Evolutionary conservation across 2,113 vertebrate genomes (phyloP).

Genomic region (Morone saxatilis): DNA sequence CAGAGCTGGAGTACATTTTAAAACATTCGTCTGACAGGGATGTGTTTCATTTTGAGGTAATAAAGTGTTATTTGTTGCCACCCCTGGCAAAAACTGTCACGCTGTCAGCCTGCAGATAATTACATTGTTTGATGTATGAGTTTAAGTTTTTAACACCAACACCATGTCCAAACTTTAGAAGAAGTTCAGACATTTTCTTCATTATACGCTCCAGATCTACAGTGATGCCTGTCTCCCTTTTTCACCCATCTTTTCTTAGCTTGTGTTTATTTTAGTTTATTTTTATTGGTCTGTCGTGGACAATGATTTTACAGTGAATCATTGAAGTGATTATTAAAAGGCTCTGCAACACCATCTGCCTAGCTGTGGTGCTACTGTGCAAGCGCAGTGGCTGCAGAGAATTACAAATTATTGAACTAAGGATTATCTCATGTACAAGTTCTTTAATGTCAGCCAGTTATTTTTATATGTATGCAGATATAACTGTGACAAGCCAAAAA

Average conservation of each 20-base stretch:
- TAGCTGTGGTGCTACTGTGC: too few relatives aligned
- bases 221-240: background rate
- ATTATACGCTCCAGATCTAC: background rate
- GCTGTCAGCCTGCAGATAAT: background rate
- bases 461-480: background rate
- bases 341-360: too few relatives aligned
- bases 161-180: background rate
- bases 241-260: background rate
- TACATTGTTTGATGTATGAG: background rate
- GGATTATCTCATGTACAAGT: background rate
- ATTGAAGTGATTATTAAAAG: background rate
- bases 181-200: background rate
- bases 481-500: background rate
- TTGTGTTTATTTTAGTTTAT: background rate
- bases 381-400: too few relatives aligned
- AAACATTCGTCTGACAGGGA: background rate
- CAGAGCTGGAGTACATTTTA: background rate
- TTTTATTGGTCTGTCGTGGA: background rate
- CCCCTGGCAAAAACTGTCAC: background rate
- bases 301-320: background rate
- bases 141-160: background rate
- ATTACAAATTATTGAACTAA: background rate
- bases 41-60: conserved; percentile 1
- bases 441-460: background rate
- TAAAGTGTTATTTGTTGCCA: conserved; percentile 1